phyloP scores from a whole-genome alignment of 2,113 vertebrate genomes.

The Nothocercus julius region DNA sequence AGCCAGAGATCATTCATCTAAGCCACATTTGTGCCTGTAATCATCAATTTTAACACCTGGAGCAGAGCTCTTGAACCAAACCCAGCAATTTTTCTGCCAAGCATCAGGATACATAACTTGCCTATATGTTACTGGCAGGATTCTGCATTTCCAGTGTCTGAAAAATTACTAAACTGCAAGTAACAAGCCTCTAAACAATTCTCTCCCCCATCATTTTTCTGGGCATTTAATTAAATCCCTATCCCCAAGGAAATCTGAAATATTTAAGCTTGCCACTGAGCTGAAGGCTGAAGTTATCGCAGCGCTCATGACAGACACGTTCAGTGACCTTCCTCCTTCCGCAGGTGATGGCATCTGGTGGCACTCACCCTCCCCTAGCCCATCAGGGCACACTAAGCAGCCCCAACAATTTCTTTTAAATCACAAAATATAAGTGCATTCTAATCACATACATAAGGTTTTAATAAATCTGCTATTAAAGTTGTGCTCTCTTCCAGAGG shows the following conservation, averaged over 20 bases:
- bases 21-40: background rate
- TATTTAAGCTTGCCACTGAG: background rate
- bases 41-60: background rate
- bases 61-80: background rate
- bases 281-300: background rate
- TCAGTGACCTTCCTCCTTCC: fast-evolving
- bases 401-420: background rate
- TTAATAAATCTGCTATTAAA: background rate
- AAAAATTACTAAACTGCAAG: background rate
- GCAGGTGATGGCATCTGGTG: fast-evolving
- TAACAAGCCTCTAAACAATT: background rate
- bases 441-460: background rate
- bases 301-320: fast-evolving
- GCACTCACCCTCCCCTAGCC: background rate
- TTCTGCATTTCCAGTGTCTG: fast-evolving
- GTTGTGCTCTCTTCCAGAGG: background rate
- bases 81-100: background rate
- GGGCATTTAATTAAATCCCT: background rate
- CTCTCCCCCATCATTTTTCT: background rate
- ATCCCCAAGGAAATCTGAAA: background rate
- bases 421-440: background rate
- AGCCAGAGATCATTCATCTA: background rate
- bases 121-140: background rate
- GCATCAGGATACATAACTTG: background rate
- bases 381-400: background rate